Conservation (phyloP, 2,113 vertebrate species). For the Chloropsis cyanopogon region DNA sequence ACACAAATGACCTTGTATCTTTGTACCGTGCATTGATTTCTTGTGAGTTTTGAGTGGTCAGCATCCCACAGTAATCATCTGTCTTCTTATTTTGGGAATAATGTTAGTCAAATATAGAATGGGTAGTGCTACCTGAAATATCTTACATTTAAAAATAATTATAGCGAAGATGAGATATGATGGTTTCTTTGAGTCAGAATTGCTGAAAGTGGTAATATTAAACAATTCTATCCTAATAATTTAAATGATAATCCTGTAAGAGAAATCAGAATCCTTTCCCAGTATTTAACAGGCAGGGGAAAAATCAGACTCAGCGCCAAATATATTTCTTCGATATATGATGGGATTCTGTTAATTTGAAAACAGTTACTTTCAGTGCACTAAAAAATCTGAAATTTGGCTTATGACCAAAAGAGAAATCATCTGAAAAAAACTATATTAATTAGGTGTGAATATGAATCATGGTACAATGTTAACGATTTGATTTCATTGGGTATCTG, state of each 20-base stretch:
- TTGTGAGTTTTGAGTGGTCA: conserved; percentile 40
- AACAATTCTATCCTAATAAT: not conserved
- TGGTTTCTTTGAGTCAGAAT: not conserved
- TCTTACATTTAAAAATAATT: not conserved
- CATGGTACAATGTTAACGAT: not conserved
- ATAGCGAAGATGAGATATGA: not conserved
- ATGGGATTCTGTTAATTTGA: not conserved
- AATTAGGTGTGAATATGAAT: not conserved
- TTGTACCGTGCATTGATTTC: conserved; percentile 40
- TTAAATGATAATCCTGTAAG: not conserved
- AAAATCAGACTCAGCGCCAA: not conserved
- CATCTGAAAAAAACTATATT: not conserved
- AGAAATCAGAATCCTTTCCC: not conserved
- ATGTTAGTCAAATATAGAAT: not conserved
- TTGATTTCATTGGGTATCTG: not conserved
- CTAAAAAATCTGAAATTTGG: not conserved
- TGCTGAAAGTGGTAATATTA: not conserved
- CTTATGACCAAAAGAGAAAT: not conserved
- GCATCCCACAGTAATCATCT: not conserved
- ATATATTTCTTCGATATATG: not conserved
- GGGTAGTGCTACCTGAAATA: not conserved
- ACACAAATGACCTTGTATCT: conserved; percentile 35
- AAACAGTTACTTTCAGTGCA: not conserved
- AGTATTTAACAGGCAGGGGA: not conserved
- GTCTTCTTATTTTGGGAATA: conserved; percentile 19